Evolutionary conservation across 2,113 vertebrate species (phyloP).

Genomic region (Pristiophorus japonicus): DNA sequence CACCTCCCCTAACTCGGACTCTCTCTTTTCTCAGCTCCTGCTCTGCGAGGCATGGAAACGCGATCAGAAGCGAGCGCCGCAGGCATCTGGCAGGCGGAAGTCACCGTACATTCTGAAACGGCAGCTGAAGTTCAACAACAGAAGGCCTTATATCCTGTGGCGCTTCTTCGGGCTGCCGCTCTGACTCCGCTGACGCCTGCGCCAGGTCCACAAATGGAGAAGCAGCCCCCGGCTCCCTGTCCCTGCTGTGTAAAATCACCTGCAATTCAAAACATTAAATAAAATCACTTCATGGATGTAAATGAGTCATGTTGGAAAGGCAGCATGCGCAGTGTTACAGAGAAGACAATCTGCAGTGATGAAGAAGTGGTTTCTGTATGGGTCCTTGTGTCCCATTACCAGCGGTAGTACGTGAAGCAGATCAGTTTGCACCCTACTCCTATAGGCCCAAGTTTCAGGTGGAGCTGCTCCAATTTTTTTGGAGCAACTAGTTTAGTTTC

Average conservation of each 20-base stretch:
- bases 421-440: neutral
- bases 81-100: neutral
- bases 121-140: neutral
- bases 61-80: neutral
- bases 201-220: neutral
- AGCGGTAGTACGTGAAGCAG: neutral
- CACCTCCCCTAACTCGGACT: neutral
- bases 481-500: no score
- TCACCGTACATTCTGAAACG: slow-evolving; percentile 19
- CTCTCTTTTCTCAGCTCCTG: neutral
- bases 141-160: neutral
- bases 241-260: neutral
- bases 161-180: neutral
- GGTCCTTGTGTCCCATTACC: neutral
- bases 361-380: neutral
- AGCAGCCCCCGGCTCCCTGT: neutral
- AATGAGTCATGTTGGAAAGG: neutral
- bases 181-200: neutral
- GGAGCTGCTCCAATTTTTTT: no score
- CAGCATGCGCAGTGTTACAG: neutral
- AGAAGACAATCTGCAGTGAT: neutral
- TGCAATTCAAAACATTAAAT: neutral
- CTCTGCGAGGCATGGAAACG: neutral
- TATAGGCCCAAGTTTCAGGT: no score
- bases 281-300: neutral